phyloP scores from a whole-genome alignment of 2,888 invertebrate species.

The Eupeodes latifasciatus region DNA sequence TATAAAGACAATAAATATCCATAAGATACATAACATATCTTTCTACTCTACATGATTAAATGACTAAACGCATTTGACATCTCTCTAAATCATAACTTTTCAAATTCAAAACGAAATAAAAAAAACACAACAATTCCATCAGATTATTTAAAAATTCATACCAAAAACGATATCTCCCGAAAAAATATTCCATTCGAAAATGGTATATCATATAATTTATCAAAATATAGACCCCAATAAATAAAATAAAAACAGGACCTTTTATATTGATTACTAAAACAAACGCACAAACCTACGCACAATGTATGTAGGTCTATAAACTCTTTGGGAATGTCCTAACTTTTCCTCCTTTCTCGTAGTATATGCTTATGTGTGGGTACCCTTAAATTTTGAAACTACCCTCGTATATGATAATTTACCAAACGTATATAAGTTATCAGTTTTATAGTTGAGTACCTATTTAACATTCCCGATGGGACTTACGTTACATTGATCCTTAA shows the following conservation, averaged over 20 bases:
- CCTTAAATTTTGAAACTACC: not conserved
- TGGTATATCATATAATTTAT: not conserved
- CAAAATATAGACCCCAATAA: not conserved
- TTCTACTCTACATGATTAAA: too few species aligned
- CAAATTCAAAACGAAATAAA: too few species aligned
- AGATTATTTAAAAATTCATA: not conserved
- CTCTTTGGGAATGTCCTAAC: not conserved
- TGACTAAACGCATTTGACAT: not conserved
- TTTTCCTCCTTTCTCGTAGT: not conserved
- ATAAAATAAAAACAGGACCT: not conserved
- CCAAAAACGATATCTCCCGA: not conserved
- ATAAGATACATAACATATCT: too few species aligned
- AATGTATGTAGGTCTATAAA: not conserved
- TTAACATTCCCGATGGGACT: slow-evolving; percentile 22
- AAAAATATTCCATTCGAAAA: not conserved
- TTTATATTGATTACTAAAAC: slow-evolving; percentile 6
- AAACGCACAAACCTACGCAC: not conserved
- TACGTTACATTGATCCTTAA: slow-evolving; percentile 15
- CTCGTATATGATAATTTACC: slow-evolving; percentile 13
- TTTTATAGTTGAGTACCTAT: slow-evolving; percentile 11
- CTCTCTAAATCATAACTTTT: not conserved
- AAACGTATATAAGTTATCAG: slow-evolving; percentile 11
- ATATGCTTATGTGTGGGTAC: not conserved
- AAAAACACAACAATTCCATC: too few species aligned
- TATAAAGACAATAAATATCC: too few species aligned